Evolutionary conservation across 2,113 vertebrate species (phyloP).

Genomic region (Choloepus hoffmanni): DNA sequence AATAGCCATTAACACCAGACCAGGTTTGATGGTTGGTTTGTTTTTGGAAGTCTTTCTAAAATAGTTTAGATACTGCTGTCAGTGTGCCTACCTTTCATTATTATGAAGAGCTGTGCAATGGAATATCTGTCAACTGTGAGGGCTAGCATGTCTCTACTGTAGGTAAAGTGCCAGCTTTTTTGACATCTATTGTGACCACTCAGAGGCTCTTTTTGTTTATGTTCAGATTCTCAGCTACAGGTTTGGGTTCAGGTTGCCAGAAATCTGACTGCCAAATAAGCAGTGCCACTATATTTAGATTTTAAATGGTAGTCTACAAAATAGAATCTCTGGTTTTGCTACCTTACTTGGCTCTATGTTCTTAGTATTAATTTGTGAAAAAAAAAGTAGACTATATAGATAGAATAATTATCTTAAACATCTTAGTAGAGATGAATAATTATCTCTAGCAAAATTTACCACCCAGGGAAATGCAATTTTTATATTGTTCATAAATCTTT

Average conservation of each 20-base stretch:
- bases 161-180: neutral
- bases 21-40: neutral
- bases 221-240: conserved; percentile 10
- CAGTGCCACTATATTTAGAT: conserved; percentile 60
- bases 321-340: neutral
- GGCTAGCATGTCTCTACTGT: neutral
- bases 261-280: conserved; percentile 10
- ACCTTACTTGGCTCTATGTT: neutral
- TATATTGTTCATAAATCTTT: neutral
- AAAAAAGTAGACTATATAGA: neutral
- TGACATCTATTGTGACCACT: conserved; percentile 1
- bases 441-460: neutral
- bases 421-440: neutral
- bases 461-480: neutral
- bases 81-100: neutral
- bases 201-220: conserved; percentile 14
- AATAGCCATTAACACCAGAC: neutral
- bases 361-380: neutral
- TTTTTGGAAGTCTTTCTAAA: conserved; percentile 40
- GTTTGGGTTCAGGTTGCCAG: neutral
- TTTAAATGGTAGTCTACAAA: conserved; percentile 45
- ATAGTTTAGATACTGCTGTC: neutral
- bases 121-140: conserved; percentile 20
- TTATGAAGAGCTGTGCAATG: neutral
- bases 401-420: neutral